Evolutionary conservation across 2,797 vertebrate genomes (phyloP).

Genomic region (Accipiter minullus): DNA sequence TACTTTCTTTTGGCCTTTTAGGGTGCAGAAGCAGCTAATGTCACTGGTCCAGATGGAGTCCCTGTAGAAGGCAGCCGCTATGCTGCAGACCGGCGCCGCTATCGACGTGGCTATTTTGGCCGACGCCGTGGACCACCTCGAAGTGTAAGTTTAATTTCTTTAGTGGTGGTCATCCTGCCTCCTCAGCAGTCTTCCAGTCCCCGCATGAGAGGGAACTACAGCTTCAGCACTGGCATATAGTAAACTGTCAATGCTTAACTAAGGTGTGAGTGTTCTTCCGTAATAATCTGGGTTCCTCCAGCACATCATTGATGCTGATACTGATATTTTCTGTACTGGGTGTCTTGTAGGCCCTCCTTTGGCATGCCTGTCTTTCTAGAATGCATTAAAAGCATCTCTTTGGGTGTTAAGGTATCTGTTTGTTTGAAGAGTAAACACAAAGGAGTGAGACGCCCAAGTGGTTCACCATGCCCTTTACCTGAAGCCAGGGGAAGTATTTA

Average conservation of each 20-base stretch:
- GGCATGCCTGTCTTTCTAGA: not conserved
- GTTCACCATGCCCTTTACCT: not conserved
- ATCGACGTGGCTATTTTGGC: conserved; percentile 78
- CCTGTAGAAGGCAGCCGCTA: conserved; percentile 81
- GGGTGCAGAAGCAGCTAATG: conserved; percentile 82
- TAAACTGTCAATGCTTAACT: not conserved
- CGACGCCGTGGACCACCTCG: conserved; percentile 75
- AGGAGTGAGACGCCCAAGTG: not conserved
- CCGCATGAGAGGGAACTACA: not conserved
- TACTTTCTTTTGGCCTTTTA: not conserved
- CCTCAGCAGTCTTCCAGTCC: not conserved
- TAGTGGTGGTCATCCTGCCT: not conserved
- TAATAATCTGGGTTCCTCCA: not conserved
- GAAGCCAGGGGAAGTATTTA: not conserved
- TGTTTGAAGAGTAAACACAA: not conserved
- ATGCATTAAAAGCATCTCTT: not conserved
- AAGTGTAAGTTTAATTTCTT: conserved; percentile 58
- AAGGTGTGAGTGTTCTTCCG: not conserved
- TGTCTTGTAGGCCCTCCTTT: not conserved
- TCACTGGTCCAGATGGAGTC: conserved; percentile 79
- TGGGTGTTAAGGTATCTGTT: not conserved
- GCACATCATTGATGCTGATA: not conserved
- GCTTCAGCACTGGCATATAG: not conserved
- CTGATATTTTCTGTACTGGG: not conserved
- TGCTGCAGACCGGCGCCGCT: conserved; percentile 79